Evolutionary conservation across 2,113 vertebrate genomes (phyloP), one percentile per base, ranked within the genome.

Genomic region (Oenanthe melanoleuca): DNA sequence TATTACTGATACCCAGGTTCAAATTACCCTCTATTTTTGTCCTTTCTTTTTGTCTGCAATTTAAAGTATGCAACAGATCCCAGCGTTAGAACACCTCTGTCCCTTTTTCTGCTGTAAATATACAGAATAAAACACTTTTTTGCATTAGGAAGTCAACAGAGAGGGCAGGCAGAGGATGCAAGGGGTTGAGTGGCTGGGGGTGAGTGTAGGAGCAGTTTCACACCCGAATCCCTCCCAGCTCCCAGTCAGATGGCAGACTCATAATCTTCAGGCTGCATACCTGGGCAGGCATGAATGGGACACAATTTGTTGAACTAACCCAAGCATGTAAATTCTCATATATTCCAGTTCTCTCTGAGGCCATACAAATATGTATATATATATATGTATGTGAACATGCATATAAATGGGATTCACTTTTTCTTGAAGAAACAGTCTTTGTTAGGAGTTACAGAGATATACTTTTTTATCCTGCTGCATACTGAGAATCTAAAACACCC

Each of bases 361-460:
- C n/a, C 22, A 55, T 26, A 71, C 21, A 50, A 78, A 66, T 49
- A 29, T 22, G 37, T 49, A 28, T 45, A 24, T 69, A 28, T 28
- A 66, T 0, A 18, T 0, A n/a, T n/a, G 0, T 67, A 72, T 52
- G 44, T 64, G 47, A 23, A 77, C 23, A 53, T 40, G 75, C 52
- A 59, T 80, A 61, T 50, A 80, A 74, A 91, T 74, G 21, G 1
- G 4, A 61, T 72, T 82, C 59, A 13, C 42, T 91, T 89, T 21
- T 38, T 14, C 20, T 44, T 81, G 8, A 67, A 59, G 44, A 74
- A 12, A 13, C 0, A 4, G 9, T 78, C 69, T 88, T 84, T 33
- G 14, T 4, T 66, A 70, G 38, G 34, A 56, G 5, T 44, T 67
- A 40, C 1, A 7, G 33, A 67, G 19, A 55, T 49, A 12, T 16